Evolutionary conservation across 1,140 invertebrate species (phyloP), one percentile per base, ranked within the genome.

Genomic region (Linepithema humile): DNA sequence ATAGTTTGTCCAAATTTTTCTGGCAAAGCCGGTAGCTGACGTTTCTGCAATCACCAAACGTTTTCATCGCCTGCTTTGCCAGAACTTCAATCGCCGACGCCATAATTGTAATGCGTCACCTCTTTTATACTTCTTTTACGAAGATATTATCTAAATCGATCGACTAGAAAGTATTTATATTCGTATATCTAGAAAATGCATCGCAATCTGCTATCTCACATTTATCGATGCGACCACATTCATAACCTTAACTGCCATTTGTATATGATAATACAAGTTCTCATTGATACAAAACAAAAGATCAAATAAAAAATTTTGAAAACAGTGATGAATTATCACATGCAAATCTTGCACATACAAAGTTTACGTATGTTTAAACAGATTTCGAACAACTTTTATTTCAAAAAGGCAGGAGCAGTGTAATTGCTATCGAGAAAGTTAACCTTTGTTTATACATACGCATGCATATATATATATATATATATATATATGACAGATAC

Each of bases 1-100:
- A 96, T 55, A 97, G 90, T 78, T 95, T 95, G 38, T 95, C 95
- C 84, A 97, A 95, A 94, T 97, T 97, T 53, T 95, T 94, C 60
- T 95, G 92, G 85, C 97, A 96, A 32, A 95, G 88, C 70, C 92
- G 85, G 3, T n/a, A n/a, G n/a, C n/a, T n/a, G n/a, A 82, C 75
- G 73, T 90, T 95, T 43, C 90, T 92, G 23, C 94, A 91, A 35
- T 91, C 92, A 32, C 94, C 90, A 77, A 96, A 96, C 2, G 96
- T 96, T 89, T 95, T 95, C 32, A 96, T 85, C 2, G 96, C 96
- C 91, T 96, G 96, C 78, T 95, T 95, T 88, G 95, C 93, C 7
- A 96, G 91, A 20, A 86, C 92, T 73, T 95, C 93, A 74, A 96
- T 95, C 72, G 90, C 91, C 2, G 93, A 85, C 67, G 95, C 90